Evolutionary conservation across 2,888 invertebrate species (phyloP).

Genomic region (Arrhopalites spinosus): DNA sequence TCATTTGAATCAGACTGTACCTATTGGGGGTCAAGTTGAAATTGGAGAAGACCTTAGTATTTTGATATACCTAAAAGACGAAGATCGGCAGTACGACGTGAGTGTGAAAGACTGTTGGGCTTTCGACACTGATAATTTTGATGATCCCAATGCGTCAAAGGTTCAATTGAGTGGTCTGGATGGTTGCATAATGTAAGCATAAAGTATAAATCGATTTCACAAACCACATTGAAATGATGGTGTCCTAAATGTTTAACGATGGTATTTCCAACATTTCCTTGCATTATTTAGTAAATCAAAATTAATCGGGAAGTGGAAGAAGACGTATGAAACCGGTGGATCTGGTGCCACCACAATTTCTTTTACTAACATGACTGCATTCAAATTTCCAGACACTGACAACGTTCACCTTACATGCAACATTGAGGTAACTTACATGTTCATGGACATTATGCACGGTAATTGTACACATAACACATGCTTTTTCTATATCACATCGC

Average conservation of each 20-base stretch:
- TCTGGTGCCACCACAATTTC: constrained; percentile 69
- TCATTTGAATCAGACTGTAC: constrained; percentile 63
- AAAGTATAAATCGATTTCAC: not conserved
- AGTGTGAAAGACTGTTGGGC: constrained; percentile 76
- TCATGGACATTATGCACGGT: no score
- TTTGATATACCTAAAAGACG: constrained; percentile 71
- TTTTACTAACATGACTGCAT: constrained; percentile 72
- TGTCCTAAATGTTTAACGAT: not conserved
- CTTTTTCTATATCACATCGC: no score
- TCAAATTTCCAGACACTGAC: constrained; percentile 74
- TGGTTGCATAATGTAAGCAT: constrained; percentile 69
- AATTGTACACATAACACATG: no score
- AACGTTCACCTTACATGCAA: constrained; percentile 76
- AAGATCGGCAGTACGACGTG: constrained; percentile 68
- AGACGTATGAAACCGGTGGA: constrained; percentile 65
- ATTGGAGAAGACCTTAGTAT: constrained; percentile 74
- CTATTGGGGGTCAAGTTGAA: constrained; percentile 68
- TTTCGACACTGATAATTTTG: constrained; percentile 69
- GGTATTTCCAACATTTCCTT: not conserved
- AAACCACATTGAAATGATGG: not conserved
- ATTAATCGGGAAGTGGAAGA: constrained; percentile 70
- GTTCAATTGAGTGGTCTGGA: constrained; percentile 70
- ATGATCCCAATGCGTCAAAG: constrained; percentile 65
- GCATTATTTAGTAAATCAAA: constrained; percentile 64
- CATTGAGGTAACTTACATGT: constrained; percentile 65